These are phyloP conservation scores for Ceratosolen solmsi DNA, from an alignment of 1,140 invertebrate species.

Conservation along the genomic window DNA sequence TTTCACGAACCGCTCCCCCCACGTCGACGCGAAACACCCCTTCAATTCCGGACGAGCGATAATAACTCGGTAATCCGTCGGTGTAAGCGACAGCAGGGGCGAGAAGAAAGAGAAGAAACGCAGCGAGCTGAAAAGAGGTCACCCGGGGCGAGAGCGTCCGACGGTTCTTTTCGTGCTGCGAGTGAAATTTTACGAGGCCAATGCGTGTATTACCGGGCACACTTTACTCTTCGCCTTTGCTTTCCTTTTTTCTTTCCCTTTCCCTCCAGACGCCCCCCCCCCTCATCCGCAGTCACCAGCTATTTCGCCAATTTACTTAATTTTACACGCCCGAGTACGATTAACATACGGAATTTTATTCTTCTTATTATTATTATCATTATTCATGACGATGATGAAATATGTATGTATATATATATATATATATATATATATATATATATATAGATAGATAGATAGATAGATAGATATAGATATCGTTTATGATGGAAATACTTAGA, in stretches of 20 bases:
- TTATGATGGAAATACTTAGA: too few relatives aligned
- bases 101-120: slow-evolving; percentile 25
- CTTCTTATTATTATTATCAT: too few relatives aligned
- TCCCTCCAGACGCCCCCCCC: too few relatives aligned
- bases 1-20: slow-evolving; percentile 41
- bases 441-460: too few relatives aligned
- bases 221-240: background rate
- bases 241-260: too few relatives aligned
- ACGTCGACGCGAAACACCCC: slow-evolving; percentile 56
- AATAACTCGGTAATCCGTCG: slow-evolving; percentile 71
- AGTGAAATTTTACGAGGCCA: background rate
- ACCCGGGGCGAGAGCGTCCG: background rate
- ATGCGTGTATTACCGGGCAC: background rate
- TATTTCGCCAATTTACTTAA: background rate
- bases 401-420: too few relatives aligned
- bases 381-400: too few relatives aligned
- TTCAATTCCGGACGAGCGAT: slow-evolving; percentile 67
- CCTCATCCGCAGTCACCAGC: too few relatives aligned
- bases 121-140: background rate
- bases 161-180: background rate
- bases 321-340: background rate
- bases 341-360: too few relatives aligned
- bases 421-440: too few relatives aligned
- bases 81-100: slow-evolving; percentile 53
- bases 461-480: too few relatives aligned